A percentile compares a stretch with the other conserved stretches of the same genome.
Evolutionary conservation across 1,140 invertebrate species (phyloP).

Genomic region (Drosophila ambigua): DNA sequence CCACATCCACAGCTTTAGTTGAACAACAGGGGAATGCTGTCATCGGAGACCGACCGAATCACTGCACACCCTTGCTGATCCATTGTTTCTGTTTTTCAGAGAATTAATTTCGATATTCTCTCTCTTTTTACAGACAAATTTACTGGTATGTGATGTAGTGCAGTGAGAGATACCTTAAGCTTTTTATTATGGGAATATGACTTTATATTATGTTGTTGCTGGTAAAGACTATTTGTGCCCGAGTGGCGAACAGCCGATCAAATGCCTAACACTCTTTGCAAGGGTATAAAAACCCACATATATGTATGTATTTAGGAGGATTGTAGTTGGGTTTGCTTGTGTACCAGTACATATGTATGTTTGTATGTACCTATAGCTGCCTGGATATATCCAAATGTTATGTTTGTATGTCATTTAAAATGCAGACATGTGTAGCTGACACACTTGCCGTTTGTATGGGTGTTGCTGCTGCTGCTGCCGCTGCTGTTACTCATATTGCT

Average conservation of each 20-base stretch:
- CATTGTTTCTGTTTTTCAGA: too few species aligned
- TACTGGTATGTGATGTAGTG: too few species aligned
- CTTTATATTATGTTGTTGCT: too few species aligned
- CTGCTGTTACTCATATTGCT: conserved; percentile 37
- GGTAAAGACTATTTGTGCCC: too few species aligned
- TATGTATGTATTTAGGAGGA: background rate
- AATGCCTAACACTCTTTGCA: too few species aligned
- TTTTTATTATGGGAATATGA: too few species aligned
- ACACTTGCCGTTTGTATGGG: conserved; percentile 27
- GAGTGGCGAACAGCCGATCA: too few species aligned
- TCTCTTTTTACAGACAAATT: too few species aligned
- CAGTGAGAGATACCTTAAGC: too few species aligned
- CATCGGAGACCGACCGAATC: background rate
- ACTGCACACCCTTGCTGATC: too few species aligned
- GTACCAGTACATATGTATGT: background rate
- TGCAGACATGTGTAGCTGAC: conserved; percentile 66
- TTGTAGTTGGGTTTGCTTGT: too few species aligned
- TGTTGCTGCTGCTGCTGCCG: conserved; percentile 20
- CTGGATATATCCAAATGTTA: conserved; percentile 12
- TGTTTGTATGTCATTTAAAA: conserved; percentile 69
- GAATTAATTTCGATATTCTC: too few species aligned
- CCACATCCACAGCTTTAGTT: conserved; percentile 5
- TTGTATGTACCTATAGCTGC: conserved; percentile 6
- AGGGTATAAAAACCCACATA: conserved; percentile 1
- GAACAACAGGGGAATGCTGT: conserved; percentile 9